These are phyloP conservation scores for Danio tinwini DNA, from an alignment of 2,797 vertebrate genomes.

Conservation along the genomic window DNA sequence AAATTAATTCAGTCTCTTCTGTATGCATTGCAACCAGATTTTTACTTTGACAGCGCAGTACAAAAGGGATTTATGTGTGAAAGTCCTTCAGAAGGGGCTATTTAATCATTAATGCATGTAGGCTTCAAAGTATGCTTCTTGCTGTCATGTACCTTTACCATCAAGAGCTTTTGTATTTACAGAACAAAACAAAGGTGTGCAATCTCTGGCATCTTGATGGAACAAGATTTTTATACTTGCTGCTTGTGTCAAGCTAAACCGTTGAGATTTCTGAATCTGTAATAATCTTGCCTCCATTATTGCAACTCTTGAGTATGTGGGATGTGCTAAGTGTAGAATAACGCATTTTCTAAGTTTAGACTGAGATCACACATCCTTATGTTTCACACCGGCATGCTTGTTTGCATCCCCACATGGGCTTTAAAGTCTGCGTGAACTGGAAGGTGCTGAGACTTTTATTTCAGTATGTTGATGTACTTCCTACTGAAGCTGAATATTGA, in stretches of 20 bases:
- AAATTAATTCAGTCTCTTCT: not conserved
- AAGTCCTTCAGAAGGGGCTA: not conserved
- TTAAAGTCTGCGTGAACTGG: too few relatives aligned
- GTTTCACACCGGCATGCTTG: not conserved
- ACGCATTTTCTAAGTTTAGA: not conserved
- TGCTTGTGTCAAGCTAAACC: not conserved
- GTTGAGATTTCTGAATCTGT: not conserved
- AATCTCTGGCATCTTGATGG: not conserved
- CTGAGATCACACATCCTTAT: not conserved
- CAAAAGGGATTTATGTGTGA: not conserved
- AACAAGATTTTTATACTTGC: not conserved
- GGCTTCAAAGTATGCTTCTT: not conserved
- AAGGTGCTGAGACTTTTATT: too few relatives aligned
- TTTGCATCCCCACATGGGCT: not conserved
- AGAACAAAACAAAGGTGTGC: not conserved
- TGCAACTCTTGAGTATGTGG: not conserved
- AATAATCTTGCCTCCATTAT: not conserved
- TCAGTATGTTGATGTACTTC: too few relatives aligned
- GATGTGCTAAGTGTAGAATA: not conserved
- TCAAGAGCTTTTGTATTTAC: slow-evolving; percentile 5
- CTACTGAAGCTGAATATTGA: too few relatives aligned
- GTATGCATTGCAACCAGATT: not conserved
- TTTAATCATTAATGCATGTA: slow-evolving; percentile 5
- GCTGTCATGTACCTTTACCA: not conserved
- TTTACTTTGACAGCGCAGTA: not conserved